Evolutionary conservation across 2,113 vertebrate genomes (phyloP).

Genomic region (Lutjanus erythropterus): DNA sequence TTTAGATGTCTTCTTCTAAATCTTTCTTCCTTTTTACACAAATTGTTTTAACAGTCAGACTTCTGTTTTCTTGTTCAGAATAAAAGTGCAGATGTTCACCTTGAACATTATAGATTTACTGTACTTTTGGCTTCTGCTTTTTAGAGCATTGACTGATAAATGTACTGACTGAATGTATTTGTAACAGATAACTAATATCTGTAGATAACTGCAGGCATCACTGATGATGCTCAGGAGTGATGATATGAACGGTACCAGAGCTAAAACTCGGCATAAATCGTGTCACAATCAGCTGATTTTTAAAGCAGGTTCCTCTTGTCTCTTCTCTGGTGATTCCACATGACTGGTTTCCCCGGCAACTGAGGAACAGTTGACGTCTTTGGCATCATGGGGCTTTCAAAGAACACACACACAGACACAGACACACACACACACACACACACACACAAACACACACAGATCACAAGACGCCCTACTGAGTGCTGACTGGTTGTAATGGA

Average conservation of each 20-base stretch:
- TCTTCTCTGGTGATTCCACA: constrained; percentile 47
- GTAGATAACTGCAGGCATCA: background rate
- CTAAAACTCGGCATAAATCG: background rate
- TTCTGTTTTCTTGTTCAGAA: background rate
- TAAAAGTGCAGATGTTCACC: background rate
- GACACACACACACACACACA: constrained; percentile 28
- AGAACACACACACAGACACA: constrained; percentile 1
- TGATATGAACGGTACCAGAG: background rate
- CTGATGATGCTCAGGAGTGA: background rate
- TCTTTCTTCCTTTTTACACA: background rate
- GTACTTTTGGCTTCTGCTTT: background rate
- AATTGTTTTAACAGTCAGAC: background rate
- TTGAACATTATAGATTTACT: background rate
- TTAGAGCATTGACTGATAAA: background rate
- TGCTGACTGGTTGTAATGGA: constrained; percentile 17
- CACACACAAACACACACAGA: constrained; percentile 20
- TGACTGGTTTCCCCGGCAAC: constrained; percentile 67
- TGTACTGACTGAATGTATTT: background rate
- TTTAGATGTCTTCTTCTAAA: background rate
- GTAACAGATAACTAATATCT: background rate
- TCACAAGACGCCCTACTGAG: constrained; percentile 63
- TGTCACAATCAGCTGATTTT: constrained; percentile 60
- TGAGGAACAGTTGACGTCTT: constrained; percentile 59
- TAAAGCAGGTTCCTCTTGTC: constrained; percentile 12
- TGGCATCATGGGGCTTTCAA: constrained; percentile 64